Base-by-base conservation (phyloP, 2,888 invertebrate species). In the Enchytraeus crypticus region DNA sequence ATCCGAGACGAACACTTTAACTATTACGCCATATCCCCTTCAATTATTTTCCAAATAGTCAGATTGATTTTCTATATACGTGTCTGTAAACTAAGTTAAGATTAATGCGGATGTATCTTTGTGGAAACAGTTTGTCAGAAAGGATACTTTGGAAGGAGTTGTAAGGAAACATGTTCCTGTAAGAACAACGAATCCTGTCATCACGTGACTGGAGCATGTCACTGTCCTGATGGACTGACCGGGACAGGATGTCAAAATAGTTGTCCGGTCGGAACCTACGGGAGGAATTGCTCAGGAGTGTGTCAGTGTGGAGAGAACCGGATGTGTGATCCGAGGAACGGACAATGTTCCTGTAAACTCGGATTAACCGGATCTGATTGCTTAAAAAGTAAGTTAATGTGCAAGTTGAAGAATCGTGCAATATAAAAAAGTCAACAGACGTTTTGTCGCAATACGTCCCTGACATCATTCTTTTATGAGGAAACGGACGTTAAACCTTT, bases 301-400 rank as follows among this genome's bases (percentile, higher is more conserved):
- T 95, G 95, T 76, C 83, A 83, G 62, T 95, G 95, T 30, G 85
- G 86, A 73, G 88, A 93, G 75, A 90, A 89, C 4, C 90, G 88
- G 29, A 66, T 66, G 18, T 80, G 80, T 70, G 75, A 79, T 63
- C 68, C 72, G 18, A 64, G 71, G 8, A 74, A 73, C 3, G 79
- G 80, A 5, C 71, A 73, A 21, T 80, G 80, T 64, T 53, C 71
- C 43, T 80, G 80, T 68, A 70, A 72, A 3, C 67, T 71, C 18
- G 74, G 73, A 14, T 67, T 59, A 65, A 71, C 67, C 32, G 77
- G 77, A 3, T 32, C 38, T 14, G 18, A 30, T 5, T 67, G 67
- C 32, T 32, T 60, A 23, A 54, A 63, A 58, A 14, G 66, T 66
- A 32, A 54, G 65, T 53, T 3, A 18, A 4, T 47, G 26, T 8